Base-by-base conservation (phyloP, 2,888 invertebrate species). In the Rhingia rostrata region DNA sequence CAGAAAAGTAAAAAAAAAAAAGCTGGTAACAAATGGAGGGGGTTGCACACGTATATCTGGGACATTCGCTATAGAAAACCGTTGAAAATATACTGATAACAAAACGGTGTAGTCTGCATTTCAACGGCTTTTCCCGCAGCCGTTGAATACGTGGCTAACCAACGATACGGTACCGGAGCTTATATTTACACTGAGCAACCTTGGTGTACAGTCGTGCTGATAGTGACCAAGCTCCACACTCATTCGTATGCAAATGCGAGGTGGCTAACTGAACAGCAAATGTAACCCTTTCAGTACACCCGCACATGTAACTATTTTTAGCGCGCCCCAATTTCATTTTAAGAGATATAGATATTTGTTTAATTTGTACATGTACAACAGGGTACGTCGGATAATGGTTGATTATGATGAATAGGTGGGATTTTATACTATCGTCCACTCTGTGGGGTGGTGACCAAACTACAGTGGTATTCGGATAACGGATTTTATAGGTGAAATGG, bases 131-230 rank as follows among this genome's bases (percentile, higher is more conserved):
- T 75, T 58, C 14, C 51, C 60, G 7, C 75, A 66, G 64, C 41
- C 41, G 35, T 54, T 81, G 33, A 30, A 51, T 72, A 82, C 53
- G 77, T 67, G 72, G 77, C 82, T 70, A 72, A 60, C 49, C 66
- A 60, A 51, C 63, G 37, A 56, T 60, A 54, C 51, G 60, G 54
- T 37, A 69, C 49, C 37, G 45, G 9, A 63, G 54, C 33, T 58
- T 77, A 80, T 80, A 82, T 82, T 82, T 84, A 60, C 69, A 58
- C 69, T 49, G 35, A 70, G 60, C 83, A 84, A 84, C 83, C 83
- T 84, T 84, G 83, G 83, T 54, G 30, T 54, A 58, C 22, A 22
- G 22, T 2, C 22, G 33, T 47, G 37, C 83, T 79, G 83, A 84
- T 84, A 84, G 79, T 79, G 83, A 79, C 83, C 79, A 84, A 43